Base-by-base conservation (phyloP, 2,797 vertebrate genomes). In the Pipistrellus pygmaeus region DNA sequence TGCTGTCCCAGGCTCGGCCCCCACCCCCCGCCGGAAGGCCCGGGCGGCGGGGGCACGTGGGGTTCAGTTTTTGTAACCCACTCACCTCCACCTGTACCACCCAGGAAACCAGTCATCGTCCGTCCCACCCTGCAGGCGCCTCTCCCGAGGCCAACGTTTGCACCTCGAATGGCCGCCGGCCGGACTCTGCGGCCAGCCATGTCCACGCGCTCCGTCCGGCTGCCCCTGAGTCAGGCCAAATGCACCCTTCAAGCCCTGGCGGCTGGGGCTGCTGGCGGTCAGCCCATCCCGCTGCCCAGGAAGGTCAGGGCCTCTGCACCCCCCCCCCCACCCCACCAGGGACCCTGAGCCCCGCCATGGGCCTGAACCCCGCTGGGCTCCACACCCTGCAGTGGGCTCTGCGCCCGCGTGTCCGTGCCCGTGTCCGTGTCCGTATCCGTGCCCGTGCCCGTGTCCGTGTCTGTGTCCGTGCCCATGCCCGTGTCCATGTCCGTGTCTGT, bases 311-410 rank as follows among this genome's bases (percentile, higher is more conserved):
- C 27, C 80, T 7, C 1, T 1, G 84, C 20, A 4, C n/a, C n/a
- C n/a, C n/a, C n/a, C 7, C 71, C 38, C 21, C 51, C 2, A 1
- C 20, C 66, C 30, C 15, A 14, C 4, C 0, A 0, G n/a, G 32
- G 64, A 15, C 12, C 27, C 18, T 3, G 11, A 9, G 51, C 18
- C 25, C 66, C 15, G 23, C 41, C 4, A 62, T 12, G 9, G 12
- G 21, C 20, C 53, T 55, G 53, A 8, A 9, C 3, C 53, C 8
- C 1, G n/a, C 18, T 0, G 6, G 27, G 15, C 84, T 53, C 15
- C 30, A 44, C 2, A 4, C 23, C 25, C 4, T 0, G 21, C 69
- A 1, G 57, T 0, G 23, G 30, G 46, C 18, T 10, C 35, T 27
- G 23, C 1, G 53, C 69, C 12, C 1, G 0, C 0, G 38, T 41